Percentiles rank a stretch among this genome's conserved stretches.
These are phyloP conservation scores for Halictus rubicundus DNA, from an alignment of 1,140 invertebrate genomes.

Conservation along the genomic window DNA sequence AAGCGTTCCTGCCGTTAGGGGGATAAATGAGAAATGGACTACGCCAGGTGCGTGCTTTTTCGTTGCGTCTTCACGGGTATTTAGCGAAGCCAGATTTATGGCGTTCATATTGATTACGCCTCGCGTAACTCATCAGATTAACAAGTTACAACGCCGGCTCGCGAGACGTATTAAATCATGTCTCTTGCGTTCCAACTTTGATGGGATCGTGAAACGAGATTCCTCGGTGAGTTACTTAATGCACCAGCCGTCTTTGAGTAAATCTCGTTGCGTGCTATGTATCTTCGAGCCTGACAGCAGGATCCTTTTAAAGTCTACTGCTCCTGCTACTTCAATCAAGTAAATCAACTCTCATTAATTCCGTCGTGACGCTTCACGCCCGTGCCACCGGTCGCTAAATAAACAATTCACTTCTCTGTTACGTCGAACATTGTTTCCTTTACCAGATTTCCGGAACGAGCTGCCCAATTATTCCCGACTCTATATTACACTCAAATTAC, in stretches of 20 bases:
- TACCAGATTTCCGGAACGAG: too few species aligned
- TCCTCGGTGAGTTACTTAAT: slow-evolving; percentile 15
- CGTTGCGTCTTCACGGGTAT: neutral
- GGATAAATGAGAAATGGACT: too few species aligned
- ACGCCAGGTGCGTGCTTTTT: too few species aligned
- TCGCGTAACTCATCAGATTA: slow-evolving; percentile 17
- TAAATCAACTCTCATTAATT: too few species aligned
- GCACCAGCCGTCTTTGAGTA: slow-evolving; percentile 9
- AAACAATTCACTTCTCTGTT: too few species aligned
- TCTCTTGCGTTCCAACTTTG: slow-evolving; percentile 27
- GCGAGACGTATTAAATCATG: slow-evolving; percentile 17
- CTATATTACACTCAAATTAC: too few species aligned
- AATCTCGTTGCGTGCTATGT: neutral
- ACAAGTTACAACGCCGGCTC: neutral
- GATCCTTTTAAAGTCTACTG: neutral
- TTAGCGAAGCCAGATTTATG: slow-evolving; percentile 1
- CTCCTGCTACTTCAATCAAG: neutral
- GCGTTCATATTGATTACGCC: slow-evolving; percentile 12
- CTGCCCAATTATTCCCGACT: too few species aligned
- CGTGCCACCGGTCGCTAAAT: too few species aligned
- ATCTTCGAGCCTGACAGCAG: neutral
- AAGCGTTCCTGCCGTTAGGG: too few species aligned
- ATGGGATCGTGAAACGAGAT: slow-evolving; percentile 29
- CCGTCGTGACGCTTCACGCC: too few species aligned
- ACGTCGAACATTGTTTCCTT: too few species aligned